These are phyloP conservation scores for Tortricodes alternella DNA, from an alignment of 2,888 invertebrate genomes.

Conservation along the genomic window DNA sequence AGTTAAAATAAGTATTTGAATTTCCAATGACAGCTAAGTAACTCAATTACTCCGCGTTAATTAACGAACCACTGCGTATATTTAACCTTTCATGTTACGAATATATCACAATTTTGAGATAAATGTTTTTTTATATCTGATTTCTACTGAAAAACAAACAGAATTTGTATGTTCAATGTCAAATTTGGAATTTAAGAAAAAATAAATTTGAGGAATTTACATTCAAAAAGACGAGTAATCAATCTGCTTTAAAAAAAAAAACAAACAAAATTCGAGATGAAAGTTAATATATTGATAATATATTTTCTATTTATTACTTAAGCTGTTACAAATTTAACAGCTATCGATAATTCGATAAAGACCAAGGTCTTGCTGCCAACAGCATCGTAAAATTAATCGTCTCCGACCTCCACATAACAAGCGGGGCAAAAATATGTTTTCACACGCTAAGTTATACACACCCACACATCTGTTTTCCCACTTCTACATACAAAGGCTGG, in stretches of 20 bases:
- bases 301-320: too few relatives aligned
- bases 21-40: background rate
- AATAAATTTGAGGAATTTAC: too few relatives aligned
- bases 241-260: too few relatives aligned
- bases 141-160: too few relatives aligned
- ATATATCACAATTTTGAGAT: background rate
- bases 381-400: conserved; percentile 16
- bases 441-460: conserved; percentile 26
- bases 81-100: background rate
- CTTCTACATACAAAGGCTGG: conserved; percentile 47
- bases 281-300: too few relatives aligned
- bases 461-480: conserved; percentile 49
- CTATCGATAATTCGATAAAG: conserved; percentile 12
- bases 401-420: conserved; percentile 1
- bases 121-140: too few relatives aligned
- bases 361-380: conserved; percentile 1
- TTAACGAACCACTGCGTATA: conserved; percentile 6
- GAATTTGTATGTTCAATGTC: too few relatives aligned
- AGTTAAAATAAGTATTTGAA: background rate
- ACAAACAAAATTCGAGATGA: too few relatives aligned
- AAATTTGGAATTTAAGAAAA: too few relatives aligned
- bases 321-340: background rate
- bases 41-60: conserved; percentile 9
- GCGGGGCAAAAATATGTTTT: conserved; percentile 19
- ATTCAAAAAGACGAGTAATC: too few relatives aligned